Conservation (phyloP, 2,113 vertebrate genomes). For the Balaenoptera acutorostrata region DNA sequence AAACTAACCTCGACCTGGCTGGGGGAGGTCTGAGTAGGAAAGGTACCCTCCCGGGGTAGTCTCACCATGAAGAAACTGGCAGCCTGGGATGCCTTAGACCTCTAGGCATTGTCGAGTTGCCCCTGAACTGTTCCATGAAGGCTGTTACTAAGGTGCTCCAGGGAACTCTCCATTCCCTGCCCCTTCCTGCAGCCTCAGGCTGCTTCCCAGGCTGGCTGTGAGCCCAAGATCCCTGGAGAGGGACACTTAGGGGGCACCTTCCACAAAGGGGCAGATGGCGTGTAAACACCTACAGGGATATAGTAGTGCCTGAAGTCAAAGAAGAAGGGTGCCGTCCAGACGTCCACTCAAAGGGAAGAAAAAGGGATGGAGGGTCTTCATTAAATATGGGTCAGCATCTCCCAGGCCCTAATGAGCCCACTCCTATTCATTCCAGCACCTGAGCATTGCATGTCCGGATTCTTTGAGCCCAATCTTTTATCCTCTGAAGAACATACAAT, state of each 20-base stretch:
- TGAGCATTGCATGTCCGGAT: not conserved
- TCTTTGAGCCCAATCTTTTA: constrained; percentile 25
- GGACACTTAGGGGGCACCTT: not conserved
- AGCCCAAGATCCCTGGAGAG: not conserved
- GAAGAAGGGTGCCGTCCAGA: not conserved
- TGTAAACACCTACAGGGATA: not conserved
- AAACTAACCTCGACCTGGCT: not conserved
- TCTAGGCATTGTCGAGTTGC: not conserved
- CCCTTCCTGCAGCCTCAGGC: not conserved
- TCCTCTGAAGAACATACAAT: constrained; percentile 41
- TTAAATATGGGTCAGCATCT: not conserved
- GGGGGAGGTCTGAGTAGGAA: not conserved
- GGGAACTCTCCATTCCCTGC: too few species aligned
- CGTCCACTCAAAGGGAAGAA: not conserved
- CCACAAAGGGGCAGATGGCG: not conserved
- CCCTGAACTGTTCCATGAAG: not conserved
- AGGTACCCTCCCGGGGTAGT: not conserved
- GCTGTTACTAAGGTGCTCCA: not conserved
- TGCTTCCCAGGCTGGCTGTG: not conserved
- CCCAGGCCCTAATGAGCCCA: not conserved
- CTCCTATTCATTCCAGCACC: not conserved
- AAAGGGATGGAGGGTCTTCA: not conserved
- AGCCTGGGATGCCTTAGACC: not conserved
- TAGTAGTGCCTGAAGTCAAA: not conserved
- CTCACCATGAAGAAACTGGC: not conserved